Evolutionary conservation across 2,797 vertebrate species (phyloP), one percentile per base, ranked within the genome.

Genomic region (Phataginus tricuspis): DNA sequence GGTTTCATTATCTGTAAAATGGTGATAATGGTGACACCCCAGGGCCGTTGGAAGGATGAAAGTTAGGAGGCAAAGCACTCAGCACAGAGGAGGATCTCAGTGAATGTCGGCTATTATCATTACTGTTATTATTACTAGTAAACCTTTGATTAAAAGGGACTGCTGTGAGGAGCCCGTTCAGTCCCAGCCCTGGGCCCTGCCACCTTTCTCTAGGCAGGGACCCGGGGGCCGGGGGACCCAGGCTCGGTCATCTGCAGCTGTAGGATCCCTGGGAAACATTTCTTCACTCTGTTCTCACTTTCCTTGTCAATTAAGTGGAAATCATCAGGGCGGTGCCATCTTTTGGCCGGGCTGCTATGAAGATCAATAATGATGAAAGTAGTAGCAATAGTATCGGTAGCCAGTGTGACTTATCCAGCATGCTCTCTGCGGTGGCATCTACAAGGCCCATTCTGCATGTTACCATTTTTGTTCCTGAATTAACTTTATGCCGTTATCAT

Each of bases 321-420:
- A 27, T 5, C 42, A 21, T 4, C 61, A 4, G 51, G 37, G 66
- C 6, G n/a, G 37, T 29, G n/a, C 55, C 31, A 37, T n/a, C 16
- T 75, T 59, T 59, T 63, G 3, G 29, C 23, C 11, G 51, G 29
- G 71, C 23, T 49, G 21, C 57, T 5, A 0, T 0, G 5, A 53
- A 45, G 27, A n/a, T 5, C 23, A 5, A 4, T 25, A 3, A 12
- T 1, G 0, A 9, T 2, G 10, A 29, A 19, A 37, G 11, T 8
- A 14, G 23, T 4, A 16, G 5, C 34, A 23, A 0, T 1, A 8
- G 18, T 10, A 3, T 3, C 0, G 0, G n/a, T 15, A 14, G 55
- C 55, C 39, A 5, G 1, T 3, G 37, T 18, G 0, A 68, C 10
- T 31, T 19, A 37, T 15, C 0, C 1, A 2, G 53, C 12, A 10